Conservation (phyloP, 92 coral and sea anemone genomes). For the Palythoa grandiflora region DNA sequence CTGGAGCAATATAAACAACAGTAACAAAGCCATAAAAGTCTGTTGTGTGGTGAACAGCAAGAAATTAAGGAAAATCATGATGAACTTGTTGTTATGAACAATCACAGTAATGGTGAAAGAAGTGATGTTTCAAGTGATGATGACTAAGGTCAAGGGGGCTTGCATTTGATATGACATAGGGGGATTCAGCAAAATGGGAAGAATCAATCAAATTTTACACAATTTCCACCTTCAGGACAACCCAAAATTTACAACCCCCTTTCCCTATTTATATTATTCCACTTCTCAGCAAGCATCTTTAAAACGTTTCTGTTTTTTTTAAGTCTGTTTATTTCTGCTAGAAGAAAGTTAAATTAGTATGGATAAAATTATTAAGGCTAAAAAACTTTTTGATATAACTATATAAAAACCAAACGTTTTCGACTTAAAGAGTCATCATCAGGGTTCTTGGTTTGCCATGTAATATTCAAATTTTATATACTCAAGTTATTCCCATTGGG, state of each 20-base stretch:
- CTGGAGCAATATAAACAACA: slow-evolving; percentile 46
- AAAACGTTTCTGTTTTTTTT: not conserved
- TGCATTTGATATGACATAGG: not conserved
- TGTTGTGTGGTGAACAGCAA: slow-evolving; percentile 38
- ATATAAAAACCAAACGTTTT: too few species aligned
- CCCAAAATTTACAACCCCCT: too few species aligned
- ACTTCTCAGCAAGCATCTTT: not conserved
- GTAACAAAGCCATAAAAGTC: slow-evolving; percentile 43
- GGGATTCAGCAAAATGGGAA: not conserved
- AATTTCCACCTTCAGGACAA: too few species aligned
- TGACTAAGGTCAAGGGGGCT: slow-evolving; percentile 8
- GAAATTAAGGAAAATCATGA: slow-evolving; percentile 14
- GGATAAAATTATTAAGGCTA: too few species aligned
- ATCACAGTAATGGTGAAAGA: slow-evolving; percentile 31
- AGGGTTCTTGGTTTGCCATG: too few species aligned
- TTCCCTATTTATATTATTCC: not conserved
- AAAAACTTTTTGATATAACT: too few species aligned
- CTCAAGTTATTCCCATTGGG: too few species aligned
- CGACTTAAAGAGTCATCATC: too few species aligned
- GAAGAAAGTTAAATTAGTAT: not conserved
- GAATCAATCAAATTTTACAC: not conserved
- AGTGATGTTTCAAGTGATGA: slow-evolving; percentile 18
- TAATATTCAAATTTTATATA: too few species aligned
- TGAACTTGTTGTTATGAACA: slow-evolving; percentile 26
- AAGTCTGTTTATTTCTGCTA: not conserved